These are phyloP conservation scores for Melitaea athalia DNA, from an alignment of 2,888 invertebrate genomes.

Conservation along the genomic window DNA sequence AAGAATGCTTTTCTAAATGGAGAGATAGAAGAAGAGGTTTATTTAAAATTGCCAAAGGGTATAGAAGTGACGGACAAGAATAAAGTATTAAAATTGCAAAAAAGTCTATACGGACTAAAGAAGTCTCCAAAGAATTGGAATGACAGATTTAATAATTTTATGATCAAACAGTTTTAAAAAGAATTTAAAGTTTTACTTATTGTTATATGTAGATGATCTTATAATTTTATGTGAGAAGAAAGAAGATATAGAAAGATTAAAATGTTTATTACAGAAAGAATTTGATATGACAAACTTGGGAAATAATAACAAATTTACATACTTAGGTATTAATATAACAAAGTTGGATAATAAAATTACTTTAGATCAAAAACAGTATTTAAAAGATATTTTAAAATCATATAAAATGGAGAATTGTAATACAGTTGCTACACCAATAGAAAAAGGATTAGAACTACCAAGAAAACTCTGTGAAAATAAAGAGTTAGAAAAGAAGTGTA, in stretches of 20 bases:
- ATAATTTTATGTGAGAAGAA: slow-evolving; percentile 38
- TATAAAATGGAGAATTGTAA: background rate
- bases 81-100: background rate
- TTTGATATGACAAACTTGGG: background rate
- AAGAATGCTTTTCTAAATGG: slow-evolving; percentile 16
- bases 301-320: background rate
- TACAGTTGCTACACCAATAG: background rate
- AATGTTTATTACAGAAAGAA: slow-evolving; percentile 15
- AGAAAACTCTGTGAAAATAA: background rate
- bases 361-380: background rate
- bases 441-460: background rate
- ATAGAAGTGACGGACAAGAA: background rate
- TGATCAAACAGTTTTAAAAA: background rate
- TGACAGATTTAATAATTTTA: background rate
- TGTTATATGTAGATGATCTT: slow-evolving; percentile 12
- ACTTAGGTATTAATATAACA: background rate
- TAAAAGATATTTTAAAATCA: background rate
- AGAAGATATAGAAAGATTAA: slow-evolving; percentile 32
- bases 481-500: slow-evolving; percentile 1
- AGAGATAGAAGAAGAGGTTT: slow-evolving; percentile 18
- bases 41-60: slow-evolving; percentile 10
- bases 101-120: background rate
- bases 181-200: background rate
- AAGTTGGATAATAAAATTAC: background rate
- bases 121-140: slow-evolving; percentile 1